A percentile compares a stretch with the other conserved stretches of the same genome.
These are phyloP conservation scores for Girardia tigrina DNA, from an alignment of 2,888 invertebrate species.

Conservation along the genomic window DNA sequence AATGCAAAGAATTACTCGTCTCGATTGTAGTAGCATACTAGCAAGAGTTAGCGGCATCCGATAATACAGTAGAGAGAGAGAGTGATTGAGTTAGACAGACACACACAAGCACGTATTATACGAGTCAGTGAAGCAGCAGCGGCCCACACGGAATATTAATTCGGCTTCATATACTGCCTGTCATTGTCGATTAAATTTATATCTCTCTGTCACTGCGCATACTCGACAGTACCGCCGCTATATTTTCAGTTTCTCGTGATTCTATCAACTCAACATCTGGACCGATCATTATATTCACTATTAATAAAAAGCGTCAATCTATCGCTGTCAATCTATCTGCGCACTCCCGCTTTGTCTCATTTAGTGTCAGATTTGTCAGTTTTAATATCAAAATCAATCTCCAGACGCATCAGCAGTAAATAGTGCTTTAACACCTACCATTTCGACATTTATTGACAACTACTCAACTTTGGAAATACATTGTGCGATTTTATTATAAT, in stretches of 20 bases:
- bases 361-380: conserved; percentile 23
- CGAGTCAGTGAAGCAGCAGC: conserved; percentile 23
- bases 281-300: conserved; percentile 20
- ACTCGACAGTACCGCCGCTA: conserved; percentile 23
- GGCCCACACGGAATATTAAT: conserved; percentile 23
- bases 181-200: conserved; percentile 20
- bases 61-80: not conserved
- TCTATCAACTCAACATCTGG: conserved; percentile 23
- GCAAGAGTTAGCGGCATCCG: conserved; percentile 14
- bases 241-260: conserved; percentile 16
- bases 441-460: conserved; percentile 18
- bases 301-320: conserved; percentile 23
- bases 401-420: conserved; percentile 23
- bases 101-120: conserved; percentile 23
- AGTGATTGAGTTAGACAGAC: conserved; percentile 23
- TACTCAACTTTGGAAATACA: conserved; percentile 12
- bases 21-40: conserved; percentile 17
- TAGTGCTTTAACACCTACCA: conserved; percentile 19
- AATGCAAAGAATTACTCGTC: not conserved
- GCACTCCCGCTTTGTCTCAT: conserved; percentile 23
- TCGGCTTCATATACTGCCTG: conserved; percentile 23
- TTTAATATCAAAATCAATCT: conserved; percentile 23
- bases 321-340: conserved; percentile 23
- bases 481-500: not conserved
- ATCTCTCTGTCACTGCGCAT: conserved; percentile 23